Percentiles rank a stretch among this genome's conserved stretches.
phyloP scores from a whole-genome alignment of 2,113 vertebrate species.

The Leucopsar rothschildi region DNA sequence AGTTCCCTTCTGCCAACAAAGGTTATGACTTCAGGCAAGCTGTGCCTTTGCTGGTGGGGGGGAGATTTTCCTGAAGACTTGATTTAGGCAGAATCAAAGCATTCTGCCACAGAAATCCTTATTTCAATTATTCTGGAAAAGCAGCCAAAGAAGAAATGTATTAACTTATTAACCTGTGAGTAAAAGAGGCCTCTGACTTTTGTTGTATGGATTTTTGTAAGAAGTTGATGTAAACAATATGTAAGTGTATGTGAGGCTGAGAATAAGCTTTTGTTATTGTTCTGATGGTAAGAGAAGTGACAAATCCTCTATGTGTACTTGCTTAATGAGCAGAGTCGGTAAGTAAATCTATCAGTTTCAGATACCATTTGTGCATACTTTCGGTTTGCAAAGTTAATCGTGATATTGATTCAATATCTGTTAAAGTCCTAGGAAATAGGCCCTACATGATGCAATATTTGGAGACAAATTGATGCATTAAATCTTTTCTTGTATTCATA shows the following conservation, averaged over 20 bases:
- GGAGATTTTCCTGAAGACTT: slow-evolving; percentile 68
- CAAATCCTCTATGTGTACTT: not conserved
- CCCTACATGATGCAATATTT: not conserved
- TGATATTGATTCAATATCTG: not conserved
- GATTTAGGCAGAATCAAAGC: slow-evolving; percentile 73
- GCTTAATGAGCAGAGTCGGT: not conserved
- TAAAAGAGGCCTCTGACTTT: slow-evolving; percentile 4
- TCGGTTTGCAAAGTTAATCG: not conserved
- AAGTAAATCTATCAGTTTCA: not conserved
- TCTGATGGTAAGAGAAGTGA: not conserved
- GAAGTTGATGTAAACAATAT: not conserved
- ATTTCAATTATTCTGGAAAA: slow-evolving; percentile 68
- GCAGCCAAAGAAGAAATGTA: slow-evolving; percentile 43
- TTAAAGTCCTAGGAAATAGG: not conserved
- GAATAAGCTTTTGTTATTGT: not conserved
- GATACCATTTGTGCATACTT: not conserved
- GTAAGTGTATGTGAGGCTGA: not conserved
- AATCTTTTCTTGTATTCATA: not conserved
- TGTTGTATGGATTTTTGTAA: not conserved
- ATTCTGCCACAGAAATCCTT: slow-evolving; percentile 65
- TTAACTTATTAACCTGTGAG: slow-evolving; percentile 47
- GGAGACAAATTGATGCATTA: not conserved
- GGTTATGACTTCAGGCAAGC: slow-evolving; percentile 77
- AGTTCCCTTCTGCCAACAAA: slow-evolving; percentile 69
- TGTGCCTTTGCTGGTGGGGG: slow-evolving; percentile 55